Evolutionary conservation across 2,797 vertebrate genomes (phyloP).

Genomic region (Alcedo quadribrachys): DNA sequence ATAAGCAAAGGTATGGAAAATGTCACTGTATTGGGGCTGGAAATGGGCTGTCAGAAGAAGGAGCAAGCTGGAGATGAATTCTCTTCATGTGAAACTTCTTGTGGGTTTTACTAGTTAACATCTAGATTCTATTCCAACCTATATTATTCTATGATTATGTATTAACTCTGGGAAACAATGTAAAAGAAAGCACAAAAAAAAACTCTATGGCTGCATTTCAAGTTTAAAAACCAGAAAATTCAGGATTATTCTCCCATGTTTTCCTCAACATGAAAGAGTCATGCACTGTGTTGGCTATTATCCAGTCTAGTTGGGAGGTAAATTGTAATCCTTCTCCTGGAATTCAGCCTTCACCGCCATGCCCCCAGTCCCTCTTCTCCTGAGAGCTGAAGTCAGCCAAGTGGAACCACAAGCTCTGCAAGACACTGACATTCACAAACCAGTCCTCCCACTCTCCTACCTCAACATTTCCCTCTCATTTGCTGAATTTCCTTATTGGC

Average conservation of each 20-base stretch:
- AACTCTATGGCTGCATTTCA: slow-evolving; percentile 21
- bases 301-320: slow-evolving; percentile 65
- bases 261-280: slow-evolving; percentile 6
- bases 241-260: slow-evolving; percentile 37
- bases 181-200: neutral
- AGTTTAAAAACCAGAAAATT: slow-evolving; percentile 10
- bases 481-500: slow-evolving; percentile 13
- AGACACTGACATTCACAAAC: slow-evolving; percentile 16
- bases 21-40: neutral
- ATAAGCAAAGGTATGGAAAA: neutral
- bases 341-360: neutral
- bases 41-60: neutral
- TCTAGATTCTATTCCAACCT: neutral
- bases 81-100: neutral
- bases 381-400: slow-evolving; percentile 45
- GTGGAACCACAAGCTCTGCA: slow-evolving; percentile 23
- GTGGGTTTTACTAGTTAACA: neutral
- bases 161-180: slow-evolving; percentile 30
- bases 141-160: slow-evolving; percentile 4
- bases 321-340: slow-evolving; percentile 25
- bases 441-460: slow-evolving; percentile 5
- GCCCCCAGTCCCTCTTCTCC: neutral
- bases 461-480: neutral
- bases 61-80: neutral
- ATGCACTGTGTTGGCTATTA: neutral